Evolutionary conservation across 2,113 vertebrate genomes (phyloP), one percentile per base, ranked within the genome.

Genomic region (Nyctereutes procyonoides): DNA sequence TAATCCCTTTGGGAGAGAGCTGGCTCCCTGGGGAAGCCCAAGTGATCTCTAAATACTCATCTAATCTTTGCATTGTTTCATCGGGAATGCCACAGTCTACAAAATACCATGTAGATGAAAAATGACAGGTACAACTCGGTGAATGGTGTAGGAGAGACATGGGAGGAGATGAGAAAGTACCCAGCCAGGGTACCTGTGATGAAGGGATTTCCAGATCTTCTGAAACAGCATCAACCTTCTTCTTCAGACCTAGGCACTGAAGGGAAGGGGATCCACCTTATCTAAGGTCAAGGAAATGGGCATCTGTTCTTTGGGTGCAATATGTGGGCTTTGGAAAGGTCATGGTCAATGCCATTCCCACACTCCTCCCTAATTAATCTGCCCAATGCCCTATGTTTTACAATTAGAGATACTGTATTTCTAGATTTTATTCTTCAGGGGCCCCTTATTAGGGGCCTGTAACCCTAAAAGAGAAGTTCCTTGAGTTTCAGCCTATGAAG

Each of bases 1-100:
- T 67, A 92, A 92, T 93, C 28, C 89, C 87, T 74, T 93, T 9
- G 12, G 30, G 84, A 96, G 74, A 84, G 7, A 55, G 38, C 83
- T 84, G 51, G 56, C 28, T 69, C 86, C 35, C 80, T 28, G 43
- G 76, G 82, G 96, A 97, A 96, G 85, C 17, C 71, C 26, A 30
- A 2, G 1, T 69, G 73, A 88, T 95, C 53, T 95, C 76, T 80
- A 62, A 62, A 67, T 62, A 56, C 6, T 63, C 79, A 83, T n/a
- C 16, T 28, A 30, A 91, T 80, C 95, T 97, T 81, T 87, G 81
- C 53, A 55, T 12, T 80, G 55, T 84, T 95, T 93, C 14, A 14
- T 0, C 69, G 80, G 83, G 86, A 91, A 91, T 95, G 58, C 22
- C 60, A 43, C 12, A 58, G 81, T 73, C 77, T 90, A 53, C 60